These are phyloP conservation scores for Drosophila littoralis DNA, from an alignment of 1,140 invertebrate species.

Conservation along the genomic window DNA sequence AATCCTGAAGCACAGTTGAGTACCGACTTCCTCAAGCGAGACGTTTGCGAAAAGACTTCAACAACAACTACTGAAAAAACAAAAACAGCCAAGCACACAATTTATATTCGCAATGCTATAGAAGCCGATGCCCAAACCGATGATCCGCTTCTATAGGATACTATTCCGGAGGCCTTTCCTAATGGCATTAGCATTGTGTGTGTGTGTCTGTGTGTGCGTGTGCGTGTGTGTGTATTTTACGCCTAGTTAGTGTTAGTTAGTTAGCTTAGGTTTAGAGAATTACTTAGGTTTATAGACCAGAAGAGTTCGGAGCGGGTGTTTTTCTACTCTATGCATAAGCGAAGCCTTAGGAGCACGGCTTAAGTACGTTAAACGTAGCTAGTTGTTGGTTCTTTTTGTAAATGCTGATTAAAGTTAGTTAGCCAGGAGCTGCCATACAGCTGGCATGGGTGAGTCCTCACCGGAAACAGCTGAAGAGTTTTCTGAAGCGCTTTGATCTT, in stretches of 20 bases:
- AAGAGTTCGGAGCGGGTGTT: constrained; percentile 43
- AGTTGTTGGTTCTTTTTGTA: constrained; percentile 44
- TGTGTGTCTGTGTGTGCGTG: constrained; percentile 1
- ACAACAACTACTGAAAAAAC: neutral
- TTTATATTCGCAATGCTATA: constrained; percentile 76
- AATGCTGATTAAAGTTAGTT: constrained; percentile 35
- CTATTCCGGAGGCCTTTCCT: constrained; percentile 24
- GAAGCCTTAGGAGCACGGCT: constrained; percentile 66
- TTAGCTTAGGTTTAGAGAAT: constrained; percentile 64
- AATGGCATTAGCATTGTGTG: constrained; percentile 41
- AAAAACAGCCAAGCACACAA: constrained; percentile 48
- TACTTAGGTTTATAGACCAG: constrained; percentile 51
- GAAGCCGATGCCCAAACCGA: constrained; percentile 22
- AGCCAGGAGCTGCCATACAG: constrained; percentile 50
- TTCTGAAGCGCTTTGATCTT: no score
- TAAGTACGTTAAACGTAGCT: constrained; percentile 73
- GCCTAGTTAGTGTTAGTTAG: constrained; percentile 54
- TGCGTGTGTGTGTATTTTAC: constrained; percentile 41
- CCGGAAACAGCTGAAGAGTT: neutral
- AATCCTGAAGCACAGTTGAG: constrained; percentile 76
- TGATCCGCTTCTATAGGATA: neutral
- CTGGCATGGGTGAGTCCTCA: constrained; percentile 23
- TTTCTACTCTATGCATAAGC: constrained; percentile 55
- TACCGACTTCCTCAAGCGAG: constrained; percentile 46
- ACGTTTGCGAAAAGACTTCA: constrained; percentile 66